Evolutionary conservation across 2,797 vertebrate species (phyloP).

Genomic region (Tauraco hartlaubi): DNA sequence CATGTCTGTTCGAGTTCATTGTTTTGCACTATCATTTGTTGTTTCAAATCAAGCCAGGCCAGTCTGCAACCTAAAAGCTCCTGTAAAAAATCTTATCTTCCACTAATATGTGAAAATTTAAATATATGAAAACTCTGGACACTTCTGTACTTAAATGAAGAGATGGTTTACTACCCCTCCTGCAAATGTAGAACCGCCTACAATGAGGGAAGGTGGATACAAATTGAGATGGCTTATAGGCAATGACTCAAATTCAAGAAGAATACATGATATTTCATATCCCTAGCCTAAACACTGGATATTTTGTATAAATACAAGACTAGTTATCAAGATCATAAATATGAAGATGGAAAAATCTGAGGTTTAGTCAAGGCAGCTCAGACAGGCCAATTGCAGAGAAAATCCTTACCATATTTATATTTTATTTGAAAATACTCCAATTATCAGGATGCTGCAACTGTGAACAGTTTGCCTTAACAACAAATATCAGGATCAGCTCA

Average conservation of each 20-base stretch:
- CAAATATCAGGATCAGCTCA: not conserved
- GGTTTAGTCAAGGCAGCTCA: not conserved
- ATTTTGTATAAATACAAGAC: not conserved
- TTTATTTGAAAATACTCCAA: not conserved
- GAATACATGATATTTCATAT: not conserved
- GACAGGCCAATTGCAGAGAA: not conserved
- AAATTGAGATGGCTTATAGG: not conserved
- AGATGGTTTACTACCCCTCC: not conserved
- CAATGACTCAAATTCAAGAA: not conserved
- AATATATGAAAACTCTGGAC: not conserved
- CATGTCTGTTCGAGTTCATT: not conserved
- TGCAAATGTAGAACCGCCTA: not conserved
- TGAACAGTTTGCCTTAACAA: not conserved
- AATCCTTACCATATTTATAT: not conserved
- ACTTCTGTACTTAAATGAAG: not conserved
- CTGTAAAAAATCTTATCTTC: not conserved
- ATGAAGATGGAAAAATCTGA: not conserved
- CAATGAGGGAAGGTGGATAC: not conserved
- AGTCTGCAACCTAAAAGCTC: not conserved
- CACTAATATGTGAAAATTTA: not conserved
- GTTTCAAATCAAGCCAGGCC: not conserved
- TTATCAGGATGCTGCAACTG: not conserved
- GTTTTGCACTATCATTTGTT: not conserved
- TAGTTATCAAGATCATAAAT: not conserved
- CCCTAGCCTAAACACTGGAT: not conserved